Evolutionary conservation across 2,888 invertebrate genomes (phyloP).

Genomic region (Meloe dianella): DNA sequence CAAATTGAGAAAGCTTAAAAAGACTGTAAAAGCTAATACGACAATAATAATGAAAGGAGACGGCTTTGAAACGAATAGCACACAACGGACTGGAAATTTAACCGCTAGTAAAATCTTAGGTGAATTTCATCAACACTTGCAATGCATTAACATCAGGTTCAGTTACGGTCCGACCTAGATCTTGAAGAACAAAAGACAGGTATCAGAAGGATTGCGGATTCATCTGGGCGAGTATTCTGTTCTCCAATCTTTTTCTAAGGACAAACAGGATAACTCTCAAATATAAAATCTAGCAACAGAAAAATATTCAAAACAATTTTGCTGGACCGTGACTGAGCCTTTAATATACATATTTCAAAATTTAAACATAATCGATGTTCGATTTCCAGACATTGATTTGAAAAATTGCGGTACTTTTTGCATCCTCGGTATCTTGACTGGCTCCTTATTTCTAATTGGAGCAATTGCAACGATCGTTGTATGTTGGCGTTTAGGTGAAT

Average conservation of each 20-base stretch:
- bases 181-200: too few relatives aligned
- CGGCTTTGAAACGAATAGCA: background rate
- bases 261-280: too few relatives aligned
- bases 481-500: slow-evolving; percentile 51
- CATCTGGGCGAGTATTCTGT: too few relatives aligned
- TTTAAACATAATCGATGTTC: background rate
- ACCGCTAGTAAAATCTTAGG: slow-evolving; percentile 34
- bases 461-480: slow-evolving; percentile 49
- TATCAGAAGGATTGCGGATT: too few relatives aligned
- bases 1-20: slow-evolving; percentile 12
- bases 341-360: too few relatives aligned
- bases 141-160: too few relatives aligned
- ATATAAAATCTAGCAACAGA: too few relatives aligned
- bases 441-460: slow-evolving; percentile 54
- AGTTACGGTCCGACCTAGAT: too few relatives aligned
- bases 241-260: too few relatives aligned
- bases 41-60: background rate
- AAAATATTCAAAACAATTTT: too few relatives aligned
- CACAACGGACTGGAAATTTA: slow-evolving; percentile 27
- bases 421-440: slow-evolving; percentile 58
- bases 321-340: too few relatives aligned
- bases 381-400: slow-evolving; percentile 42
- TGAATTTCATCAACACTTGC: slow-evolving; percentile 21
- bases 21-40: background rate
- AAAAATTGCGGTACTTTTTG: slow-evolving; percentile 60